Percentiles rank a stretch among this genome's conserved stretches.
These are phyloP conservation scores for Felis chaus DNA, from an alignment of 2,113 vertebrate species.

Conservation along the genomic window DNA sequence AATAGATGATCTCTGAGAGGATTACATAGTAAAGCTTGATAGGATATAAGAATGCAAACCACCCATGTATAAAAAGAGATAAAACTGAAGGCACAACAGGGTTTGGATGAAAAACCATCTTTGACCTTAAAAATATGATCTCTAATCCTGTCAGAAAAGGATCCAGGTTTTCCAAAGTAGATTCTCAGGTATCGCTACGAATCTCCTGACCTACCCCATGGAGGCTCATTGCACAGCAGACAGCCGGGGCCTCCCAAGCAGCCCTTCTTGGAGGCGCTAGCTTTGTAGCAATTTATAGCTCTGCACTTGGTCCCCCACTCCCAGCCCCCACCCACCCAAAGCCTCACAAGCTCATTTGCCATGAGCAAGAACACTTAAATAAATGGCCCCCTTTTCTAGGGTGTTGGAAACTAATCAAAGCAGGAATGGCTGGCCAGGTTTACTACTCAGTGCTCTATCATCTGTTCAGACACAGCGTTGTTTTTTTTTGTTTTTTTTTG, in stretches of 20 bases:
- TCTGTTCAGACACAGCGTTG: constrained; percentile 41
- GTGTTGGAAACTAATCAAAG: constrained; percentile 74
- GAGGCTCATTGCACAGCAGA: background rate
- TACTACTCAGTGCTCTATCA: constrained; percentile 66
- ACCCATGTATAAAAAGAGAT: background rate
- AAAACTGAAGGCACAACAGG: background rate
- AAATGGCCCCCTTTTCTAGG: constrained; percentile 57
- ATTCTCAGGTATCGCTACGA: background rate
- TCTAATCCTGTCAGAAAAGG: background rate
- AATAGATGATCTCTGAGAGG: background rate
- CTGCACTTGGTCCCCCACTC: constrained; percentile 44
- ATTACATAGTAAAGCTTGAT: background rate
- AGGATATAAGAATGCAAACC: background rate
- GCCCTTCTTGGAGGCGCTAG: constrained; percentile 71
- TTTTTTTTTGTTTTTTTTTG: background rate
- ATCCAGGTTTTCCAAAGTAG: background rate
- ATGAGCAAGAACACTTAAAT: constrained; percentile 75
- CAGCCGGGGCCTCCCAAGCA: constrained; percentile 70
- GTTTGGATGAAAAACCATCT: background rate
- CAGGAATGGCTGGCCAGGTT: constrained; percentile 67
- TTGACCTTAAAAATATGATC: background rate
- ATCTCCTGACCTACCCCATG: background rate
- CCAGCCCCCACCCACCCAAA: constrained; percentile 18
- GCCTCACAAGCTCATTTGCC: constrained; percentile 73
- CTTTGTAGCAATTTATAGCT: constrained; percentile 74